Evolutionary conservation across 2,888 invertebrate genomes (phyloP).

Genomic region (Platycheirus rosarum): DNA sequence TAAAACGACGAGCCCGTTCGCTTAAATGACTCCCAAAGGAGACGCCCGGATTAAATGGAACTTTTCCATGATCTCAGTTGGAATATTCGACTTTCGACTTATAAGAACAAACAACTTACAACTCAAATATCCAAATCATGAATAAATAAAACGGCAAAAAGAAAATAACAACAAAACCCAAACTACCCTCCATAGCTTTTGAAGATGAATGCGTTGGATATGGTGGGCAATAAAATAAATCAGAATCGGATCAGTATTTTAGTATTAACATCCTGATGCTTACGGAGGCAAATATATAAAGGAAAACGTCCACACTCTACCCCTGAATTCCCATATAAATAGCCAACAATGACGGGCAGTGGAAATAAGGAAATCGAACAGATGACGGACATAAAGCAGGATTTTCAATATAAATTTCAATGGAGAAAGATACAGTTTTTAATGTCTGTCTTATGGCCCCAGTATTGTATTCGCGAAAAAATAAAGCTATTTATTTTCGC

Average conservation of each 20-base stretch:
- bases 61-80: constrained; percentile 18
- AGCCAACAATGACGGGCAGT: not conserved
- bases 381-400: constrained; percentile 4
- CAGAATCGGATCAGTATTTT: constrained; percentile 58
- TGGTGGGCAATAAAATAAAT: constrained; percentile 49
- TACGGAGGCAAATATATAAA: constrained; percentile 41
- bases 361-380: not conserved
- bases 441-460: not conserved
- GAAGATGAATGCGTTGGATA: constrained; percentile 1
- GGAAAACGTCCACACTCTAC: constrained; percentile 4
- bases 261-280: constrained; percentile 47
- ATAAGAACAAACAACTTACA: no score
- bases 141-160: constrained; percentile 23
- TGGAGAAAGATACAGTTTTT: not conserved
- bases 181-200: constrained; percentile 7
- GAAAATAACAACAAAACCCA: not conserved
- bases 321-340: not conserved
- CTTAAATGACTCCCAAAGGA: constrained; percentile 28
- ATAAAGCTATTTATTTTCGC: no score
- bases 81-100: constrained; percentile 17
- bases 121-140: constrained; percentile 28
- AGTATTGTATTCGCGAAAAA: not conserved
- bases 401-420: not conserved
- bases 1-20: not conserved
- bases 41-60: constrained; percentile 9